Evolutionary conservation across 1,140 invertebrate genomes (phyloP), one percentile per base, ranked within the genome.

Genomic region (Ditylenchus dipsaci): DNA sequence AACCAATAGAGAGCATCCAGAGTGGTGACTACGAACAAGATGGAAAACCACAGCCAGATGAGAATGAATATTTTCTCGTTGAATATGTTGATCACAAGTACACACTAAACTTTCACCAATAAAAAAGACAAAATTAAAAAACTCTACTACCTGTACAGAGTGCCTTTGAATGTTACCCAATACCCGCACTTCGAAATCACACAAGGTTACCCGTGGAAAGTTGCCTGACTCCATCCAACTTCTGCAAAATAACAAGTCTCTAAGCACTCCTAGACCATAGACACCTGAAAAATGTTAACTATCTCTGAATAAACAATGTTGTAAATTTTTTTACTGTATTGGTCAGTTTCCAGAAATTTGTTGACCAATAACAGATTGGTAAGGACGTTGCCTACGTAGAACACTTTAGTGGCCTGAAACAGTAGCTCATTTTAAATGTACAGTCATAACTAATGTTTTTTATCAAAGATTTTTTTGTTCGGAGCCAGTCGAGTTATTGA

Each of bases 41-140:
- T 84, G 3, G 85, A 81, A 42, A 86, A 84, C 86, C 86, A 87
- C 67, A 87, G 85, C 86, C 86, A 87, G 26, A 87, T 73, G 57
- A 87, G 60, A 58, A 84, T 83, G 69, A 84, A 85, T 23, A 85
- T 84, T 67, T 85, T 85, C 76, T 87, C 86, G 76, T 87, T 86
- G 77, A 87, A 87, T 27, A 87, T 80, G 72, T 87, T 87, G 57
- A 87, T 86, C 17, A 86, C 86, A 58, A 87, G 83, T 21, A 86
- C 85, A 77, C 86, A 87, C 70, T 87, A 84, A 59, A 86, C 17
- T 0, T 23, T 33, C 1, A 21, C 29, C 82, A 56, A 79, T 83
- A 67, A 84, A 82, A 33, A 77, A 76, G 49, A 30, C 26, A 29
- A 59, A 21, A 17, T 3, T n/a, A 23, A 33, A 27, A 1, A 23